These are phyloP conservation scores for Aphelinus certus DNA, from an alignment of 1,140 invertebrate genomes.

Conservation along the genomic window DNA sequence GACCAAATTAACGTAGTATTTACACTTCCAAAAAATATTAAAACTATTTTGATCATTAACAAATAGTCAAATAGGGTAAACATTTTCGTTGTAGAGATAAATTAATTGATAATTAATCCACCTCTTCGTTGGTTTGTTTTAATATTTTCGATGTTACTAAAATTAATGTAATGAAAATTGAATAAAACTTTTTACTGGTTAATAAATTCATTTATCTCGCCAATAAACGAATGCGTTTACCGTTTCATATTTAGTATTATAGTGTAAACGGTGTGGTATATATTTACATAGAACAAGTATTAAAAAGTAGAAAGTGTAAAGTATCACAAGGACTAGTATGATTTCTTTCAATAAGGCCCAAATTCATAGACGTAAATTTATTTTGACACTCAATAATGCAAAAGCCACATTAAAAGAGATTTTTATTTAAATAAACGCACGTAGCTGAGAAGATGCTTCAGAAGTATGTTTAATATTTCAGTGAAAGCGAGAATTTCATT, in stretches of 20 bases:
- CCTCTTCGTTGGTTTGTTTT: slow-evolving; percentile 33
- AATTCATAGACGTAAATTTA: slow-evolving; percentile 34
- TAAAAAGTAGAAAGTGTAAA: slow-evolving; percentile 62
- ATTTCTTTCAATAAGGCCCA: slow-evolving; percentile 37
- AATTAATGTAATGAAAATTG: slow-evolving; percentile 30
- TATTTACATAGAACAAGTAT: slow-evolving; percentile 52
- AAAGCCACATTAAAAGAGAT: slow-evolving; percentile 21
- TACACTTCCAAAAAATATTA: neutral
- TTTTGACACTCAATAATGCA: slow-evolving; percentile 13
- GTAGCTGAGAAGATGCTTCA: neutral
- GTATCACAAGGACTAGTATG: slow-evolving; percentile 61
- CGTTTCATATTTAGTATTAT: slow-evolving; percentile 32
- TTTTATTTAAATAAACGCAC: neutral
- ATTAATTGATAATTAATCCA: slow-evolving; percentile 21
- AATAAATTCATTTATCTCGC: slow-evolving; percentile 27
- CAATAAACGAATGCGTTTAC: slow-evolving; percentile 37
- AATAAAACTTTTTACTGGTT: slow-evolving; percentile 25
- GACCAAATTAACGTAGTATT: too few species aligned
- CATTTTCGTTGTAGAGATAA: slow-evolving; percentile 34
- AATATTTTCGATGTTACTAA: slow-evolving; percentile 28
- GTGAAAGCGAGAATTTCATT: slow-evolving; percentile 13
- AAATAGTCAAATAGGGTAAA: slow-evolving; percentile 3
- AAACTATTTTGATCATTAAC: neutral
- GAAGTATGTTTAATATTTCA: slow-evolving; percentile 1
- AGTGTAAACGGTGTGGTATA: slow-evolving; percentile 47